These are phyloP conservation scores for Crepidodera aurea DNA, from an alignment of 2,888 invertebrate genomes.

Conservation along the genomic window DNA sequence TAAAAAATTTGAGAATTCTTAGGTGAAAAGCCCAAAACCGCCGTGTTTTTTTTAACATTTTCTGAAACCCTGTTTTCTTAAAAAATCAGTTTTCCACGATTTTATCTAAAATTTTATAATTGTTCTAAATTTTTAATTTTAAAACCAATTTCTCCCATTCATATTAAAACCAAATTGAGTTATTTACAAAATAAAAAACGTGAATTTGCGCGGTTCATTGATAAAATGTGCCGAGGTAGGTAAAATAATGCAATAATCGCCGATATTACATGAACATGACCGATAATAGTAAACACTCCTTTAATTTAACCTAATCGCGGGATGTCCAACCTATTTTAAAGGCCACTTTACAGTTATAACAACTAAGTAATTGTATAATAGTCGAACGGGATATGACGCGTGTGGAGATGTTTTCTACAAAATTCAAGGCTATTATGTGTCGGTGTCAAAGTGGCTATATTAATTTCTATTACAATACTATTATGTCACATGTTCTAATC, in stretches of 20 bases:
- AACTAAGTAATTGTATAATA: conserved; percentile 28
- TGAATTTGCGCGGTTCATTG: neutral
- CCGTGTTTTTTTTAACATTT: no score
- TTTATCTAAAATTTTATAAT: no score
- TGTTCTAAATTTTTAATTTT: no score
- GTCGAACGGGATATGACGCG: conserved; percentile 29
- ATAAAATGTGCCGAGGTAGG: neutral
- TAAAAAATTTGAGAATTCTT: no score
- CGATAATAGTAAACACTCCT: conserved; percentile 33
- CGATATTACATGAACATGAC: conserved; percentile 16
- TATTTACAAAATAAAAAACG: neutral
- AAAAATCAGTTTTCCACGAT: no score
- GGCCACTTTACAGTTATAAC: conserved; percentile 28
- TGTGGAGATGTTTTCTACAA: conserved; percentile 20
- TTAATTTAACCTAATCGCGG: conserved; percentile 36
- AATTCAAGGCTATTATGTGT: conserved; percentile 28
- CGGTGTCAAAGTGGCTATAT: conserved; percentile 21
- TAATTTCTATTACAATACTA: conserved; percentile 19
- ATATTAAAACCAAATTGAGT: no score
- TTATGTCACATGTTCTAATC: conserved; percentile 19
- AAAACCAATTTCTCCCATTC: no score
- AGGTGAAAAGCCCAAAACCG: no score
- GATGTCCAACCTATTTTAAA: conserved; percentile 34
- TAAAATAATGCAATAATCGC: neutral
- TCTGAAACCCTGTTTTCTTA: no score